phyloP scores from a whole-genome alignment of 2,888 invertebrate genomes.

The Embidobia sp. region DNA sequence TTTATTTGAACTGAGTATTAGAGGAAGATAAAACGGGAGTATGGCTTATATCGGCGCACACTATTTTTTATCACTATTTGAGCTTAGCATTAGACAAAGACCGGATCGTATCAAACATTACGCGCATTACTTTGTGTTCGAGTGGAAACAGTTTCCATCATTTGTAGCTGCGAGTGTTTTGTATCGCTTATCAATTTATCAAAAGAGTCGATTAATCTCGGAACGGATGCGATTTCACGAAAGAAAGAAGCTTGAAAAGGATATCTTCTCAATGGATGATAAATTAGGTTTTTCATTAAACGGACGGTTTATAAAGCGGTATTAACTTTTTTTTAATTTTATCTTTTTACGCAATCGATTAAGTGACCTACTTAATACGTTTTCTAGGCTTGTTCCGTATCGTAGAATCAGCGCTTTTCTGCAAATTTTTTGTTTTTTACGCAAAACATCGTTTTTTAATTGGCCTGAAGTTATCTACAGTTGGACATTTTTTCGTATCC shows the following conservation, averaged over 20 bases:
- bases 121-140: slow-evolving; percentile 22
- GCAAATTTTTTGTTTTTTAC: no score
- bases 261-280: no score
- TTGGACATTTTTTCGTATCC: no score
- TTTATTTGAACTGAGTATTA: slow-evolving; percentile 52
- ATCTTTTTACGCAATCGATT: no score
- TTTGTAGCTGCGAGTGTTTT: slow-evolving; percentile 4
- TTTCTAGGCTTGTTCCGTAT: no score
- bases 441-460: no score
- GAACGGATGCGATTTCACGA: background rate
- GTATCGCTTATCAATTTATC: slow-evolving; percentile 8
- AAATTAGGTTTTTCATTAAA: no score
- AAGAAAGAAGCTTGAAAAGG: background rate
- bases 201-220: background rate
- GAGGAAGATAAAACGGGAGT: slow-evolving; percentile 37
- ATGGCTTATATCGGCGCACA: slow-evolving; percentile 28
- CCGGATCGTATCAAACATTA: slow-evolving; percentile 38
- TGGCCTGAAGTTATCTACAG: no score
- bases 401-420: no score
- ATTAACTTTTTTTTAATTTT: no score
- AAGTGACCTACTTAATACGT: no score
- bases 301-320: no score
- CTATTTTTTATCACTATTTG: slow-evolving; percentile 37
- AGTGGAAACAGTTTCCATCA: slow-evolving; percentile 9
- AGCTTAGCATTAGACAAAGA: slow-evolving; percentile 29